Conservation (phyloP, 1,140 invertebrate species). For the Trialeurodes vaporariorum region DNA sequence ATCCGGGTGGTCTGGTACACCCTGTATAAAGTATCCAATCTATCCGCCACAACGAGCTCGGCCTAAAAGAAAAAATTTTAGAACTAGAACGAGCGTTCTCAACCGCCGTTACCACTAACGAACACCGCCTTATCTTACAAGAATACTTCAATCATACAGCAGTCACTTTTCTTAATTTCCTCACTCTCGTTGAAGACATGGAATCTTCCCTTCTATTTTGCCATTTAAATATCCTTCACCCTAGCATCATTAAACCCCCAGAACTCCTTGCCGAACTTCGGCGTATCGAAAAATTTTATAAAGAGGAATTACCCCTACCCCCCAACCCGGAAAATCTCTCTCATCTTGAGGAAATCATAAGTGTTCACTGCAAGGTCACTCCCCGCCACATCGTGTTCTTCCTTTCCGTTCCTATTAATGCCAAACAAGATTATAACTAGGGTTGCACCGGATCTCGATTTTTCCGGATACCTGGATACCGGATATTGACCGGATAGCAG, state of each 20-base stretch:
- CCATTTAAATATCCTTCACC: background rate
- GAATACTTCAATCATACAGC: background rate
- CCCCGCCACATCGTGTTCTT: background rate
- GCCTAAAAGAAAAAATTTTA: background rate
- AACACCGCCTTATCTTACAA: background rate
- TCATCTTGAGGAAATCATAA: background rate
- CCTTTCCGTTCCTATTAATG: background rate
- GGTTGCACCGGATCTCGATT: no score
- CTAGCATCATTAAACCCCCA: background rate
- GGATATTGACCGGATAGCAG: no score
- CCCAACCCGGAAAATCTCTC: background rate
- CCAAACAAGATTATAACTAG: background rate
- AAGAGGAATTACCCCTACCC: background rate
- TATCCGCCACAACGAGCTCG: background rate
- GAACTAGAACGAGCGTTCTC: background rate
- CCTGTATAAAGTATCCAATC: no score
- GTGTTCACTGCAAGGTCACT: background rate
- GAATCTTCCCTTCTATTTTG: background rate
- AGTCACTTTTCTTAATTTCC: background rate
- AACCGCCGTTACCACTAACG: background rate
- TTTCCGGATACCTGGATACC: no score
- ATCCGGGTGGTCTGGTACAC: no score
- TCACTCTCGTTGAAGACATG: background rate
- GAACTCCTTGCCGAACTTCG: background rate
- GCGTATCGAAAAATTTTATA: background rate